Percentiles rank a stretch among this genome's conserved stretches.
Evolutionary conservation across 2,113 vertebrate species (phyloP).

Genomic region (Ranitomeya imitator): DNA sequence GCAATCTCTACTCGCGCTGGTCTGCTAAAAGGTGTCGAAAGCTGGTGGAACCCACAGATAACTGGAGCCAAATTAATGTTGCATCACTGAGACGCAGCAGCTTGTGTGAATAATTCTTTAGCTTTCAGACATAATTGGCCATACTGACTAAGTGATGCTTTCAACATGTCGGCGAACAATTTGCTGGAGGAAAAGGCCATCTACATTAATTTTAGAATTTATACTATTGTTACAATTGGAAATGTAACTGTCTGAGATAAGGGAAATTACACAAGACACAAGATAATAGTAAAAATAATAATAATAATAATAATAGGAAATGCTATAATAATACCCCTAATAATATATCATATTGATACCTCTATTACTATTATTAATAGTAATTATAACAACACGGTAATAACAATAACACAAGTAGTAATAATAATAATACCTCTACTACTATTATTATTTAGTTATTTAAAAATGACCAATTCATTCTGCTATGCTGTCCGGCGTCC

Average conservation of each 20-base stretch:
- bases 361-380: background rate
- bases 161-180: background rate
- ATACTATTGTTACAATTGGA: background rate
- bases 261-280: background rate
- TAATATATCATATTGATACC: background rate
- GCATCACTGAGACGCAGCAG: constrained; percentile 24
- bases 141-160: background rate
- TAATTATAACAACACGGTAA: no score
- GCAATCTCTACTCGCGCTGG: constrained; percentile 47
- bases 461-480: no score
- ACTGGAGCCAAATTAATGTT: constrained; percentile 30
- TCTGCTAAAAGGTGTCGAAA: constrained; percentile 51
- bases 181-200: background rate
- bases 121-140: background rate
- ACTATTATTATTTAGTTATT: no score
- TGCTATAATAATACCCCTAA: background rate
- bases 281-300: background rate
- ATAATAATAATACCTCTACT: no score
- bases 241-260: background rate
- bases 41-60: constrained; percentile 44
- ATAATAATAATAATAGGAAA: background rate
- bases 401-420: no score
- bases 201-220: background rate
- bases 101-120: constrained; percentile 27
- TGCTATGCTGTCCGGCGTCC: no score